Evolutionary conservation across 2,888 invertebrate species (phyloP), one percentile per base, ranked within the genome.

Genomic region (Agriopis leucophaearia): DNA sequence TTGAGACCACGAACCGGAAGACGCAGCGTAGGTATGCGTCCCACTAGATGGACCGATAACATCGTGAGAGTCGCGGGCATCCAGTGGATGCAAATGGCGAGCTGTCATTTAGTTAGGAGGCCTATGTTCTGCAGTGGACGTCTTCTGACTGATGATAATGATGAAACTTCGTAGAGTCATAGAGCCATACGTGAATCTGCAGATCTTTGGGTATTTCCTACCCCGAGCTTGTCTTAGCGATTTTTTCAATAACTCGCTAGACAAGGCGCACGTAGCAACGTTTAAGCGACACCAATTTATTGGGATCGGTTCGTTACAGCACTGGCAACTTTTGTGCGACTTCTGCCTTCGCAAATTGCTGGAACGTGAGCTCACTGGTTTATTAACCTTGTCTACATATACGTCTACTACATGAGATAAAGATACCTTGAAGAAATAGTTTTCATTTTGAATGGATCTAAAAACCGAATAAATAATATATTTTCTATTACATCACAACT

Each of bases 221-320:
- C n/a, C 27, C 42, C 8, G 42, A 38, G 57, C 57, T 50, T 52
- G 52, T 56, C 13, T 67, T 58, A 67, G 63, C 58, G 63, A 42
- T 62, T 69, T 64, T 64, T 69, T 69, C 68, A 69, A 69, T 69
- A 69, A 59, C 56, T 56, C 6, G 51, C 56, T 68, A 74, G 74
- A 75, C 77, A 76, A 77, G 76, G 74, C 76, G 71, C 86, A 85
- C 88, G 88, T 88, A 82, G 67, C 67, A 73, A 61, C 86, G 80
- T 88, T 88, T 87, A 85, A 85, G 79, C 78, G 81, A 74, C 72
- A 80, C 77, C 84, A 83, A 88, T 80, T 81, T 80, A 88, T 83
- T 79, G 81, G 79, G 79, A 78, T 81, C 80, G 80, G 83, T 85
- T 87, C 87, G 86, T 86, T 88, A 87, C 85, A 77, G 81, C 71